Percentiles rank a stretch among this genome's conserved stretches.
Evolutionary conservation across 2,888 invertebrate genomes (phyloP).

Genomic region (Ceratothoa steindachneri): DNA sequence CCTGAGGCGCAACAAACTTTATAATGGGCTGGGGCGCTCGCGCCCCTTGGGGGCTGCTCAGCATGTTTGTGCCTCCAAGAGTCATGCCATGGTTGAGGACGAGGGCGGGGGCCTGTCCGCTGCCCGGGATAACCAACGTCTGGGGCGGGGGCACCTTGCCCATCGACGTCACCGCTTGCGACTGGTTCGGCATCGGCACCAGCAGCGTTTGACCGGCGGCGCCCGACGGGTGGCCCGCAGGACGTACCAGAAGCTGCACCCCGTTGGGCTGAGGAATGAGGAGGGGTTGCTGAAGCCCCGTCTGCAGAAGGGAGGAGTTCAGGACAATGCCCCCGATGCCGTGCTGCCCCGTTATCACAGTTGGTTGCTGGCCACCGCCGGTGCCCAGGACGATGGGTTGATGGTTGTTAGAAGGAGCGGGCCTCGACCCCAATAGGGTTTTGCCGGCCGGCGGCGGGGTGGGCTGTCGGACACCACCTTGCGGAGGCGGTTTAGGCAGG

Average conservation of each 20-base stretch:
- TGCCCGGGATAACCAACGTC: conserved; percentile 40
- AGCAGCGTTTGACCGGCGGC: conserved; percentile 39
- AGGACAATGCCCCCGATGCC: conserved; percentile 35
- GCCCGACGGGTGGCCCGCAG: conserved; percentile 33
- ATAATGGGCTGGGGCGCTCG: conserved; percentile 50
- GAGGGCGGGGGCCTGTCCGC: conserved; percentile 40
- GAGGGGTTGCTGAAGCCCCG: conserved; percentile 44
- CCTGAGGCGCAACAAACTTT: conserved; percentile 51
- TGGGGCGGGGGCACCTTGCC: conserved; percentile 41
- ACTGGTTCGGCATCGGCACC: conserved; percentile 33
- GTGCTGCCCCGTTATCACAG: conserved; percentile 29
- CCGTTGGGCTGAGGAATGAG: conserved; percentile 43
- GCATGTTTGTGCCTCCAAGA: conserved; percentile 31
- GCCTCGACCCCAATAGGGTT: conserved; percentile 26
- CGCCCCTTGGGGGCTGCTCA: conserved; percentile 34
- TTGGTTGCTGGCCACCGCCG: conserved; percentile 30
- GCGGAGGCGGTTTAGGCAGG: conserved; percentile 33
- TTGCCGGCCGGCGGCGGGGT: conserved; percentile 32
- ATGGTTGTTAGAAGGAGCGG: conserved; percentile 34
- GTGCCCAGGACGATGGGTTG: conserved; percentile 40
- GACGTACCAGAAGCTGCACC: conserved; percentile 38
- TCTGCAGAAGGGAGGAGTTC: conserved; percentile 34
- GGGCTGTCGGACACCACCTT: conserved; percentile 26
- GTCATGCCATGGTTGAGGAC: conserved; percentile 37
- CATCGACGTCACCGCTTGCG: conserved; percentile 25